phyloP scores from a whole-genome alignment of 2,113 vertebrate species.

The Boulengeromyrus knoepffleri region DNA sequence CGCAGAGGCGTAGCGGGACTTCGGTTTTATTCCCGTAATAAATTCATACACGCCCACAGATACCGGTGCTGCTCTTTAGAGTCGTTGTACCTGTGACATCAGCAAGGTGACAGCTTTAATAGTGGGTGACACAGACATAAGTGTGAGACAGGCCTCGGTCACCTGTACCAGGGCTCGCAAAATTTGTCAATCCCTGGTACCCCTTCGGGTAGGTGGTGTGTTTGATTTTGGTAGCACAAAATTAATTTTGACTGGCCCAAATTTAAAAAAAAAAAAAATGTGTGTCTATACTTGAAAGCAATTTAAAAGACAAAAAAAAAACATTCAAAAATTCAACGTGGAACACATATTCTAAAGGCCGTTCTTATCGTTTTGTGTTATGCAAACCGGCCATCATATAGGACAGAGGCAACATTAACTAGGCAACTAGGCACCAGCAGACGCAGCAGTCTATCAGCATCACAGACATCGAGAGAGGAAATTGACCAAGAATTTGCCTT shows the following conservation, averaged over 20 bases:
- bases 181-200: neutral
- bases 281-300: neutral
- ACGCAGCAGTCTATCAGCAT: neutral
- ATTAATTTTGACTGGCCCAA: neutral
- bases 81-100: neutral
- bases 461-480: neutral
- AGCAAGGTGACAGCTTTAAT: neutral
- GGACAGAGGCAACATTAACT: neutral
- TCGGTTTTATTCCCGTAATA: neutral
- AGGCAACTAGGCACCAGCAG: neutral
- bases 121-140: neutral
- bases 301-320: neutral
- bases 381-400: neutral
- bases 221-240: neutral
- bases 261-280: neutral
- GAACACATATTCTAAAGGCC: neutral
- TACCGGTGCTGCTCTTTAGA: neutral
- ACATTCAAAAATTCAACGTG: neutral
- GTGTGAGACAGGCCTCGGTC: neutral
- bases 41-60: neutral
- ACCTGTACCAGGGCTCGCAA: neutral
- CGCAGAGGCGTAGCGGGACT: neutral
- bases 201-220: neutral
- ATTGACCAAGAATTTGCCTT: neutral
- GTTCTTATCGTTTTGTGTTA: neutral